A percentile compares a stretch with the other conserved stretches of the same genome.
phyloP scores from a whole-genome alignment of 2,888 invertebrate genomes.

The Caenorhabditis uteleia region DNA sequence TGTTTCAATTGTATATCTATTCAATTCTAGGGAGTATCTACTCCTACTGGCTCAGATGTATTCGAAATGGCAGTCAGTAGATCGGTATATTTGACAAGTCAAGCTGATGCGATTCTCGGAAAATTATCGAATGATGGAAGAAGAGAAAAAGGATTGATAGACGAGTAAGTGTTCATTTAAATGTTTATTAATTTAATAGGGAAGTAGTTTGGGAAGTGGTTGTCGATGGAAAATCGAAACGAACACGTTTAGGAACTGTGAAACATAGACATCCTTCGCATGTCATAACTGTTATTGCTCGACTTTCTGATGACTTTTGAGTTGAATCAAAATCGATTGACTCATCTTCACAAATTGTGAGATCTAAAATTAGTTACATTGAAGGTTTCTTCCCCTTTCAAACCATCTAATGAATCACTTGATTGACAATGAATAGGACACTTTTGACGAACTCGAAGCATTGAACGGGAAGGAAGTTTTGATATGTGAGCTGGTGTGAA shows the following conservation, averaged over 20 bases:
- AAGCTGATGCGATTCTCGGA: constrained; percentile 56
- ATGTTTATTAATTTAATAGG: too few relatives aligned
- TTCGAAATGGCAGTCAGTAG: constrained; percentile 67
- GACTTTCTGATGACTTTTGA: constrained; percentile 7
- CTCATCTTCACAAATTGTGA: constrained; percentile 6
- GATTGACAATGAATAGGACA: too few relatives aligned
- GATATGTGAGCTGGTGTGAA: too few relatives aligned
- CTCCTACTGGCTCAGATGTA: constrained; percentile 55
- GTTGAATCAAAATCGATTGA: constrained; percentile 21
- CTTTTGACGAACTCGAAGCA: too few relatives aligned
- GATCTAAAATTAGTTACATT: too few relatives aligned
- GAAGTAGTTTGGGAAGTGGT: too few relatives aligned
- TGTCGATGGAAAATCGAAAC: constrained; percentile 21
- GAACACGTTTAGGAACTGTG: constrained; percentile 18
- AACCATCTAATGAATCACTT: too few relatives aligned
- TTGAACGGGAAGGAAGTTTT: too few relatives aligned
- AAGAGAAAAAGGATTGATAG: constrained; percentile 57
- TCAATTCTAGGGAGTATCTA: constrained; percentile 40
- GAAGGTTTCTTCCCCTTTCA: too few relatives aligned
- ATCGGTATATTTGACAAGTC: constrained; percentile 58
- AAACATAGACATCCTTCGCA: constrained; percentile 16
- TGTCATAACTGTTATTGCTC: too few relatives aligned
- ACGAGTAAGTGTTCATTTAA: constrained; percentile 51
- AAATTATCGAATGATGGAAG: constrained; percentile 46
- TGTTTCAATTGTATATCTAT: too few relatives aligned